Evolutionary conservation across 2,113 vertebrate genomes (phyloP).

Genomic region (Syrmaticus mikado): DNA sequence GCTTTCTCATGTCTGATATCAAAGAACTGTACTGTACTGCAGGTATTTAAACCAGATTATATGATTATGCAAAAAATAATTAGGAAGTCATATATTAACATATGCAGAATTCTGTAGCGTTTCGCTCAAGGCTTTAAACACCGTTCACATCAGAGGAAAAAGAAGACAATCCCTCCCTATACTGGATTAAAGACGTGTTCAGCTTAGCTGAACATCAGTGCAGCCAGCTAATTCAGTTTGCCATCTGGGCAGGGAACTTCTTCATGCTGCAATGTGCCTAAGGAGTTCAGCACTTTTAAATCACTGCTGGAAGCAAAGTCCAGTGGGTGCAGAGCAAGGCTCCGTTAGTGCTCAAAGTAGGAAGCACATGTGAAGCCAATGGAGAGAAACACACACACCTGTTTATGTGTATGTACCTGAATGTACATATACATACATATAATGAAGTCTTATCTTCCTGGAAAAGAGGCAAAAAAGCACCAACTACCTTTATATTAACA

Average conservation of each 20-base stretch:
- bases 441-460: neutral
- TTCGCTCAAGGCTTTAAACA: neutral
- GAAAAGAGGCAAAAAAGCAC: neutral
- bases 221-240: neutral
- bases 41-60: neutral
- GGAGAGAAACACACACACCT: neutral
- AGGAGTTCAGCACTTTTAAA: neutral
- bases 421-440: rapidly evolving
- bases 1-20: neutral
- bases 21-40: neutral
- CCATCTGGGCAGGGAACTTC: neutral
- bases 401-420: neutral
- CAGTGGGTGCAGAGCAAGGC: neutral
- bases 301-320: neutral
- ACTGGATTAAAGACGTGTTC: neutral
- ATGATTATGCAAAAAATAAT: neutral
- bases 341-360: neutral
- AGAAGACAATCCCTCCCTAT: slow-evolving; percentile 16
- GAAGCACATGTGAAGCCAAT: neutral
- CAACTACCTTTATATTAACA: neutral
- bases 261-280: neutral
- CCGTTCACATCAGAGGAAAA: neutral
- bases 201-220: neutral
- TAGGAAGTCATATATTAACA: neutral
- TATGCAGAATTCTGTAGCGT: neutral